Evolutionary conservation across 2,113 vertebrate species (phyloP).

Genomic region (Neogobius melanostomus): DNA sequence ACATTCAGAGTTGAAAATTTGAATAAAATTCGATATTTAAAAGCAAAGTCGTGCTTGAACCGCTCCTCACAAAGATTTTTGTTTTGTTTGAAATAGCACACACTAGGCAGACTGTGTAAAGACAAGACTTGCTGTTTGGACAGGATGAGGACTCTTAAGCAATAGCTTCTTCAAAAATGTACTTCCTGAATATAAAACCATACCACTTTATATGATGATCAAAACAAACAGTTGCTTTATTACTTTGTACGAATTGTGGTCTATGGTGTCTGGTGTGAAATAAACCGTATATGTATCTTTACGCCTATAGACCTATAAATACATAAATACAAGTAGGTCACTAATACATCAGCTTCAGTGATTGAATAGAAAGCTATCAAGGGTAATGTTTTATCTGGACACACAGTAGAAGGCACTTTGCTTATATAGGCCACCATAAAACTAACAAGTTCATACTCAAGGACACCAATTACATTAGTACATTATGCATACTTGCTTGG

Average conservation of each 20-base stretch:
- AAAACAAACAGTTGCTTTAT: too few relatives aligned
- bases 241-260: too few relatives aligned
- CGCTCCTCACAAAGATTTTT: background rate
- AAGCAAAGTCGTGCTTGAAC: constrained; percentile 1
- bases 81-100: background rate
- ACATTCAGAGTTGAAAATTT: constrained; percentile 5
- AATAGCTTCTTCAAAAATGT: too few relatives aligned
- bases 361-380: too few relatives aligned
- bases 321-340: too few relatives aligned
- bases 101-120: background rate
- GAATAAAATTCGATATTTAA: background rate
- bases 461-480: background rate
- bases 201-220: too few relatives aligned
- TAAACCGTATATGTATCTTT: too few relatives aligned
- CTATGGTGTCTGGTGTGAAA: too few relatives aligned
- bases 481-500: background rate
- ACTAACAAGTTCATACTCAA: background rate
- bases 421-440: background rate
- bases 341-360: too few relatives aligned
- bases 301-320: too few relatives aligned
- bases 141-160: background rate
- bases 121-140: background rate
- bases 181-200: too few relatives aligned
- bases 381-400: too few relatives aligned
- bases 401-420: background rate